These are phyloP conservation scores for Catharus ustulatus DNA, from an alignment of 2,797 vertebrate genomes.

Conservation along the genomic window DNA sequence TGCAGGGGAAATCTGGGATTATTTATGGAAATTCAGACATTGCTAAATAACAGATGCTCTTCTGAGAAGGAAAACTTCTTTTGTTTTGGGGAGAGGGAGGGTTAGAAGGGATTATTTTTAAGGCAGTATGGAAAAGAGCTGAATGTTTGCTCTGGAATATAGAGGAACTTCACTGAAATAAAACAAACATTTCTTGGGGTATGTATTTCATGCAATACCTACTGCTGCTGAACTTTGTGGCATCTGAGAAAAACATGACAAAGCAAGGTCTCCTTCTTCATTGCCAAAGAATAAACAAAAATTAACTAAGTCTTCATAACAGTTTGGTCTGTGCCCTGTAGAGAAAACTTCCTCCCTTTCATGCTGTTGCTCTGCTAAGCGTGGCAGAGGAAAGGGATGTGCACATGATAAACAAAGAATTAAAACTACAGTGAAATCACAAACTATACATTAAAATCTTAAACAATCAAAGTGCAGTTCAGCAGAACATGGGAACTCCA, in stretches of 20 bases:
- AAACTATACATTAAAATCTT: neutral
- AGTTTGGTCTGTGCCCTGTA: neutral
- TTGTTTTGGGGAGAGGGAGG: neutral
- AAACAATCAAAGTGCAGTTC: neutral
- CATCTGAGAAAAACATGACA: neutral
- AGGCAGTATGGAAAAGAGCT: slow-evolving; percentile 34
- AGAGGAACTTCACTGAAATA: neutral
- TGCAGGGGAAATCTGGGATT: slow-evolving; percentile 74
- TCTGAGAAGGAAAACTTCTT: slow-evolving; percentile 56
- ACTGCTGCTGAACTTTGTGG: neutral
- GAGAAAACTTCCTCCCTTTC: neutral
- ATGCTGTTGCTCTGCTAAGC: neutral
- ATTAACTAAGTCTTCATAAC: neutral
- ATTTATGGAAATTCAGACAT: slow-evolving; percentile 74
- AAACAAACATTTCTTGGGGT: neutral
- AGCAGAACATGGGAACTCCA: neutral
- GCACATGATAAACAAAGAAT: neutral
- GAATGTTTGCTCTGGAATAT: slow-evolving; percentile 18
- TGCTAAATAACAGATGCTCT: slow-evolving; percentile 74
- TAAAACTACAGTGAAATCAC: neutral
- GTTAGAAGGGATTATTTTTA: neutral
- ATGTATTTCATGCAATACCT: neutral
- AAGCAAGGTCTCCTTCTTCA: neutral
- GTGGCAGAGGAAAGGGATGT: neutral
- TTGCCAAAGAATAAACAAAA: neutral